Conservation (phyloP, 2,797 vertebrate species). For the Urocyon cinereoargenteus region DNA sequence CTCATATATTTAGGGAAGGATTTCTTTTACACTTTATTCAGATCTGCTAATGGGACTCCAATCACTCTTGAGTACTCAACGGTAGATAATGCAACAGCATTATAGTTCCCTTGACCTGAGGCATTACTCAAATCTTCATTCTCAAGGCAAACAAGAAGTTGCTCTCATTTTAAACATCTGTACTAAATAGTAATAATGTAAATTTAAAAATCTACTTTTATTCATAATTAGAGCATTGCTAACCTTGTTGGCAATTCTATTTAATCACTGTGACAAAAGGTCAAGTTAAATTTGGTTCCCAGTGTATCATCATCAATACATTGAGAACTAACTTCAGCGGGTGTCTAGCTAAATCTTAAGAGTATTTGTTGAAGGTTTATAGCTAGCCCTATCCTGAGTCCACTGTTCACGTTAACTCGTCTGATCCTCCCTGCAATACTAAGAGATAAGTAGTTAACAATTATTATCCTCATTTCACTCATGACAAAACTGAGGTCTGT, state of each 20-base stretch:
- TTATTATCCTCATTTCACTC: not conserved
- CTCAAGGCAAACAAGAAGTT: not conserved
- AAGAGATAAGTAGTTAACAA: not conserved
- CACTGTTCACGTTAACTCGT: not conserved
- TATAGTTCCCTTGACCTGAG: not conserved
- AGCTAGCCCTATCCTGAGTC: not conserved
- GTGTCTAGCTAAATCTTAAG: not conserved
- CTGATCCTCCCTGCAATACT: not conserved
- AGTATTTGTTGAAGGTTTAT: not conserved
- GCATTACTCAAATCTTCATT: not conserved
- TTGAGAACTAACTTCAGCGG: not conserved
- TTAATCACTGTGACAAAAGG: not conserved
- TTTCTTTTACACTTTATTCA: slow-evolving; percentile 15
- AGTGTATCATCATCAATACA: not conserved
- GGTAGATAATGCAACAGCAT: not conserved
- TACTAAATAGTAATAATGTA: not conserved
- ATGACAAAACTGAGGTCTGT: not conserved
- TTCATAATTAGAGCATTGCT: not conserved
- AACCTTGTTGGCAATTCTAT: not conserved
- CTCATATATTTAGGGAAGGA: not conserved
- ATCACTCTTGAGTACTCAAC: not conserved
- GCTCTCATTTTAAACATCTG: not conserved
- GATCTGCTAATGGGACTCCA: not conserved
- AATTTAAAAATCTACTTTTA: slow-evolving; percentile 11
- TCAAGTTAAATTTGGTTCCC: slow-evolving; percentile 9